Conservation (phyloP, 2,113 vertebrate genomes). For the Tychaedon coryphoeus region DNA sequence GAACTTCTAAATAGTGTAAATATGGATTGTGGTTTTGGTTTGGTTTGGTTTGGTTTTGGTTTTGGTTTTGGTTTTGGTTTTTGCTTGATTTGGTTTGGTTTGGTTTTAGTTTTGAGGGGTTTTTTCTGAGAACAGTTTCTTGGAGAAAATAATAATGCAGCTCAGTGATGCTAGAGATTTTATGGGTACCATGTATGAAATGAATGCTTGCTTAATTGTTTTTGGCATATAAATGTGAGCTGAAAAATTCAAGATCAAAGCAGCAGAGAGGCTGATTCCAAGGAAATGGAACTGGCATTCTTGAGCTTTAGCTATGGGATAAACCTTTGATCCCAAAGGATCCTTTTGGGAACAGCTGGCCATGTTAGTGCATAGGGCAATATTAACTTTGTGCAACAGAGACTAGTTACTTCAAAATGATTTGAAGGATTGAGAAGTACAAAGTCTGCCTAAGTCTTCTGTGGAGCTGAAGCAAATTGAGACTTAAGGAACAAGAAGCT, state of each 20-base stretch:
- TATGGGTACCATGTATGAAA: neutral
- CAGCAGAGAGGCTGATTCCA: neutral
- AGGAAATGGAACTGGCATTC: neutral
- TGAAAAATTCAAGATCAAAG: neutral
- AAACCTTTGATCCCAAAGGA: neutral
- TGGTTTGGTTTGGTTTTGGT: no score
- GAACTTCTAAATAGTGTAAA: neutral
- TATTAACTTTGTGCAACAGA: neutral
- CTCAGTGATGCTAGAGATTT: neutral
- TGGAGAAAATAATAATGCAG: conserved; percentile 4
- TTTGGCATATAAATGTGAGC: neutral
- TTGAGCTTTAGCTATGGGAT: neutral
- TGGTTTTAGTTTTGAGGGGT: neutral
- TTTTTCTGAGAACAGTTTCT: neutral
- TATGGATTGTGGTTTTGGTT: neutral
- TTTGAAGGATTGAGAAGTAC: neutral
- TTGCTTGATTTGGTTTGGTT: no score
- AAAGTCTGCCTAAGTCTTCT: neutral
- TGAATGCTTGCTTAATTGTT: neutral
- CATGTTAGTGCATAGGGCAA: neutral
- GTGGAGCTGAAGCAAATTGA: neutral
- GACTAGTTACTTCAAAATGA: neutral
- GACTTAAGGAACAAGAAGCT: neutral
- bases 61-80: neutral
- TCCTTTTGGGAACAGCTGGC: neutral